Percentiles rank a stretch among this genome's conserved stretches.
Conservation (phyloP, 1,140 invertebrate genomes). For the Cotesia vestalis region DNA sequence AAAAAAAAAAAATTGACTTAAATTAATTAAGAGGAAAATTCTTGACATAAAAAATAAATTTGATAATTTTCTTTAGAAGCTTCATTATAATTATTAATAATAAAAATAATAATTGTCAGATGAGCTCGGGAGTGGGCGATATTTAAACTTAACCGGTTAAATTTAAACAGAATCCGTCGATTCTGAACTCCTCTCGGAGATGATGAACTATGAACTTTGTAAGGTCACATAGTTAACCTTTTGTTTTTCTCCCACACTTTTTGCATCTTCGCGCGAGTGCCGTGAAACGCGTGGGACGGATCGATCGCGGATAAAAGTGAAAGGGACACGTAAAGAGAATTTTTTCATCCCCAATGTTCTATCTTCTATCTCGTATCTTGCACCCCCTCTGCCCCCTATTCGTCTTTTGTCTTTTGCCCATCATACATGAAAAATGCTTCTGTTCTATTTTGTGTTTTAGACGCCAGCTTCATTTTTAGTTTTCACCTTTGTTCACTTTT, state of each 20-base stretch:
- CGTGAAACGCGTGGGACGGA: slow-evolving; percentile 19
- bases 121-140: no score
- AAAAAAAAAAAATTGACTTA: no score
- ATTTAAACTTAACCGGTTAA: background rate
- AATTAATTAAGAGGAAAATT: no score
- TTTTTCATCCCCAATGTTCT: background rate
- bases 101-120: no score
- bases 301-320: slow-evolving; percentile 40
- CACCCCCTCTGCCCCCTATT: background rate
- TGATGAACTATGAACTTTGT: slow-evolving; percentile 40
- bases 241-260: slow-evolving; percentile 28
- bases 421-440: no score
- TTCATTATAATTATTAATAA: no score
- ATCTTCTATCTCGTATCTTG: no score
- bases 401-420: background rate
- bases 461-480: background rate
- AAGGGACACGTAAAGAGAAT: slow-evolving; percentile 30
- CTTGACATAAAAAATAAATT: no score
- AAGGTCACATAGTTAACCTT: slow-evolving; percentile 30
- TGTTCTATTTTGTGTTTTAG: background rate
- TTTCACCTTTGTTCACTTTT: no score
- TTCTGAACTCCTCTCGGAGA: background rate
- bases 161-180: background rate
- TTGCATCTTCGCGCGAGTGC: slow-evolving; percentile 4
- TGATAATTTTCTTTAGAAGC: no score